Evolutionary conservation across 2,797 vertebrate species (phyloP), one percentile per base, ranked within the genome.

Genomic region (Acropternis orthonyx): DNA sequence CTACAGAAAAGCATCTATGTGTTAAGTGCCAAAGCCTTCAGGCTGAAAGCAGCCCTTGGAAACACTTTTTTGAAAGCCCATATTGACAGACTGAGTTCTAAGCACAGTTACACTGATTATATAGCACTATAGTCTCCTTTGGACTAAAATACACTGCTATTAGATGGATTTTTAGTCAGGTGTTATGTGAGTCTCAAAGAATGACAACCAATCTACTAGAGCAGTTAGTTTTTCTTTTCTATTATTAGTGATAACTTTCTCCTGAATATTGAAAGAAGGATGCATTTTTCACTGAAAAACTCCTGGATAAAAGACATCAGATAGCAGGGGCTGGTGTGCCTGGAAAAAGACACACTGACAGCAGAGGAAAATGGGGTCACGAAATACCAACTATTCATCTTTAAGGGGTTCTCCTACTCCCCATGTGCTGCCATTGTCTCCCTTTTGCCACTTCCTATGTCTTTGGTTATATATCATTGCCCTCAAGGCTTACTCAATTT

Each of bases 151-250:
- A 30, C 10, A 0, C 65, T 0, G 1, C 80, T 93, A 71, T 96
- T 96, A 95, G 95, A 92, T 95, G 62, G 88, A 92, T 96, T 96
- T 96, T 93, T 91, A 92, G 71, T 92, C 78, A 82, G 89, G 51
- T 75, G 6, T 94, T 94, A 24, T 9, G 7, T 8, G 59, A 56
- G 7, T 68, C 61, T 92, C 69, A 63, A 43, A 92, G 83, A 92
- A 84, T 43, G 66, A 73, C 85, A 85, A 69, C 88, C 71, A 78
- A 52, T 89, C 54, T 10, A 37, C 49, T 36, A 18, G 27, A 85
- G 76, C 65, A 75, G 75, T 93, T 91, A 88, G 62, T 10, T 17
- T 83, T 91, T 76, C 75, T 91, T 67, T 95, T 71, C 79, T 91
- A 7, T 77, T 71, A 83, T 78, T 81, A 81, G 73, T 58, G 75